Evolutionary conservation across 2,113 vertebrate genomes (phyloP).

Genomic region (Burhinus oedicnemus): DNA sequence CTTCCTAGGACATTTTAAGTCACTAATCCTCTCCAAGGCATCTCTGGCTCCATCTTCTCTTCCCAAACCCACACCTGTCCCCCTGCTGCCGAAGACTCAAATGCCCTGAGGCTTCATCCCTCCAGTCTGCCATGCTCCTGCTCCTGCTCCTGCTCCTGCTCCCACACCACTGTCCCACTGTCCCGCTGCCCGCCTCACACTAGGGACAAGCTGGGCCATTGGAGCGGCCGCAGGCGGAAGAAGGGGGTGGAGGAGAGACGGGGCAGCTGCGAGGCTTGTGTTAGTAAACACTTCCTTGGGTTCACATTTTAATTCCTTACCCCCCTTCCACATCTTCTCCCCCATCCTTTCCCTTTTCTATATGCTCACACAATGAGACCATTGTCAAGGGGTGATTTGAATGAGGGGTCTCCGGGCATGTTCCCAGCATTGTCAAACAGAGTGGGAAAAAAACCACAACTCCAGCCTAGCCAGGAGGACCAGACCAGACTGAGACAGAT

Average conservation of each 20-base stretch:
- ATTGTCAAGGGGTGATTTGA: slow-evolving; percentile 91
- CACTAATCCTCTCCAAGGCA: slow-evolving; percentile 10
- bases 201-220: slow-evolving; percentile 10
- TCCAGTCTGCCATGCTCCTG: neutral
- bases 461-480: slow-evolving; percentile 79
- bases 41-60: slow-evolving; percentile 1
- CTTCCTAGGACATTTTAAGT: slow-evolving; percentile 7
- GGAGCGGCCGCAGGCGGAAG: neutral
- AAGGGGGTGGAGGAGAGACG: slow-evolving; percentile 49
- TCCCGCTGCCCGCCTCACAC: neutral
- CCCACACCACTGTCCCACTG: neutral
- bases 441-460: slow-evolving; percentile 77
- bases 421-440: slow-evolving; percentile 87
- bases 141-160: neutral
- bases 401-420: slow-evolving; percentile 85
- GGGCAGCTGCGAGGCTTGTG: slow-evolving; percentile 85
- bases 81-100: neutral
- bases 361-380: slow-evolving; percentile 86
- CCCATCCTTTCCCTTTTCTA: slow-evolving; percentile 79
- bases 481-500: slow-evolving; percentile 91
- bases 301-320: slow-evolving; percentile 87
- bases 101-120: neutral
- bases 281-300: slow-evolving; percentile 90
- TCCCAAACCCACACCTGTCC: neutral
- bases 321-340: slow-evolving; percentile 70